phyloP scores from a whole-genome alignment of 2,113 vertebrate genomes.

The Urocitellus parryii region DNA sequence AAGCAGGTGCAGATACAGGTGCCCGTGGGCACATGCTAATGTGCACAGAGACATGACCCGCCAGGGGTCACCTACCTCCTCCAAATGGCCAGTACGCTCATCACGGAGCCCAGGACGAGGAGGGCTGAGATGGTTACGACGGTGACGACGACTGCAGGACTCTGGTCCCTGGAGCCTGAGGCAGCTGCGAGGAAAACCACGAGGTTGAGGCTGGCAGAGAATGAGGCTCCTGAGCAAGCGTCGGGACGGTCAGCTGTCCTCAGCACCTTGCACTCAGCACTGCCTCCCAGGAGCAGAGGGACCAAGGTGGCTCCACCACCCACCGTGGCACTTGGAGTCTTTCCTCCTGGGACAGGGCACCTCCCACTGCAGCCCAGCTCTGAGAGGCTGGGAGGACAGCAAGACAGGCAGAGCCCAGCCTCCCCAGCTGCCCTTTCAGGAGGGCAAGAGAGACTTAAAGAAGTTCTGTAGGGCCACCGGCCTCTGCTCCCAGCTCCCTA shows the following conservation, averaged over 20 bases:
- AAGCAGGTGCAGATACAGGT: not conserved
- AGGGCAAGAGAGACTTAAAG: not conserved
- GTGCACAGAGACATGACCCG: not conserved
- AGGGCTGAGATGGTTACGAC: conserved; percentile 80
- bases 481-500: not conserved
- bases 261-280: not conserved
- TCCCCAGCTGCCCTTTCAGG: not conserved
- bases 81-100: conserved; percentile 79
- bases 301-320: not conserved
- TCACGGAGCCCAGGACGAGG: conserved; percentile 79
- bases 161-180: conserved; percentile 73
- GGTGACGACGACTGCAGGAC: conserved; percentile 51
- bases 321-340: not conserved
- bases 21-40: not conserved
- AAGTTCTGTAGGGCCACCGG: not conserved
- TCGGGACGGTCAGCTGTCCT: not conserved
- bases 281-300: not conserved
- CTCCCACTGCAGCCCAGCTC: not conserved
- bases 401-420: not conserved
- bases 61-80: conserved; percentile 75
- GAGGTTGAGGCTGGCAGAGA: conserved; percentile 3
- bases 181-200: conserved; percentile 61
- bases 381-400: not conserved
- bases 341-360: not conserved
- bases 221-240: not conserved